Evolutionary conservation across 2,797 vertebrate genomes (phyloP).

Genomic region (Amblyopsis hoosieri): DNA sequence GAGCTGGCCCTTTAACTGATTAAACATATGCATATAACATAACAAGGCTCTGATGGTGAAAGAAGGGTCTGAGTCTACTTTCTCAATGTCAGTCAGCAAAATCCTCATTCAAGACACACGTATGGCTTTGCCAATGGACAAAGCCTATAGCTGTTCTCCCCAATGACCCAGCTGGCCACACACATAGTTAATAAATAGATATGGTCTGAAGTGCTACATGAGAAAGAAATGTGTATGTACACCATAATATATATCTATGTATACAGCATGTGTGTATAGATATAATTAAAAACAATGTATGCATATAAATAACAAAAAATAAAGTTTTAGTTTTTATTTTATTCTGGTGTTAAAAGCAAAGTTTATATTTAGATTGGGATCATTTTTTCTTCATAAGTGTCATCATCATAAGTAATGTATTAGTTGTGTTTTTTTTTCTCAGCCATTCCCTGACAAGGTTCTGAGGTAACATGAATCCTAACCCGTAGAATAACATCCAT

Average conservation of each 20-base stretch:
- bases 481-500: constrained; percentile 40
- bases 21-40: background rate
- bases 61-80: constrained; percentile 13
- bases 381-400: background rate
- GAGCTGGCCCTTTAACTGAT: background rate
- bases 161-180: constrained; percentile 17
- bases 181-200: constrained; percentile 7
- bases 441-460: constrained; percentile 32
- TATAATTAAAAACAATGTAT: background rate
- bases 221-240: no score
- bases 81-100: constrained; percentile 15
- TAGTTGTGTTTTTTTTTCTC: constrained; percentile 29
- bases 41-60: no score
- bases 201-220: no score
- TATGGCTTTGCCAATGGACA: constrained; percentile 1
- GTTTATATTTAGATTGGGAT: no score
- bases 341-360: no score
- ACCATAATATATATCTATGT: no score
- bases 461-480: constrained; percentile 57
- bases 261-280: background rate
- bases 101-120: constrained; percentile 37
- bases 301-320: background rate
- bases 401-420: constrained; percentile 24
- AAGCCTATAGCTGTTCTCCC: constrained; percentile 23
- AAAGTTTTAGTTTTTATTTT: no score